Percentiles rank a stretch among this genome's conserved stretches.
Conservation (phyloP, 2,797 vertebrate genomes). For the Oceanodroma leucorhoa region DNA sequence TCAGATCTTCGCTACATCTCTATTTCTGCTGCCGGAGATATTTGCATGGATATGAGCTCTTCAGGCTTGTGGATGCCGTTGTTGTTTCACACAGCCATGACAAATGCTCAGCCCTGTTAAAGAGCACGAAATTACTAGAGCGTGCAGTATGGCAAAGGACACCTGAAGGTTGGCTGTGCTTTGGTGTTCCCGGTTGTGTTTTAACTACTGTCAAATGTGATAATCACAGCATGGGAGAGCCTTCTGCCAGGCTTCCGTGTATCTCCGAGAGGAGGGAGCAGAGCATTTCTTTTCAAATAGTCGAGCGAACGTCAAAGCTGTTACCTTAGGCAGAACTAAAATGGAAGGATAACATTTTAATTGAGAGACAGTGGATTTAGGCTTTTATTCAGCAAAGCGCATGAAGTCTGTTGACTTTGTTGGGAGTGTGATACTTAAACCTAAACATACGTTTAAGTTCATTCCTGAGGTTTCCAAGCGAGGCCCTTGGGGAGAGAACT, state of each 20-base stretch:
- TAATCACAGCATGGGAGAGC: neutral
- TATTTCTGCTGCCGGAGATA: neutral
- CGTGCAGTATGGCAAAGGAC: neutral
- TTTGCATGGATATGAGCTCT: neutral
- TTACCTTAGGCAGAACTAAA: neutral
- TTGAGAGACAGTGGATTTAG: neutral
- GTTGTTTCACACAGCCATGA: neutral
- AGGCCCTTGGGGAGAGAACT: neutral
- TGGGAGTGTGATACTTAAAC: neutral
- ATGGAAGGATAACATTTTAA: neutral
- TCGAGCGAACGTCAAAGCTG: accelerated
- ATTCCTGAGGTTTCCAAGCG: neutral
- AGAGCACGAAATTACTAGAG: neutral
- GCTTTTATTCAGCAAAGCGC: neutral
- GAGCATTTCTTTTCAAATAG: neutral
- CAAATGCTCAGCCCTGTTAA: neutral
- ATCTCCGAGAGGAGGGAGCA: neutral
- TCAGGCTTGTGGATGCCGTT: neutral
- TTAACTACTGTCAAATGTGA: neutral
- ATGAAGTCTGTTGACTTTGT: neutral
- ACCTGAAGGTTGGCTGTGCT: neutral
- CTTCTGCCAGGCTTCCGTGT: neutral
- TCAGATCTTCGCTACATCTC: neutral
- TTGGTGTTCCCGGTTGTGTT: neutral
- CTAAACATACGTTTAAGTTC: neutral